Evolutionary conservation across 1,140 invertebrate genomes (phyloP).

Genomic region (Cydia pomonella): DNA sequence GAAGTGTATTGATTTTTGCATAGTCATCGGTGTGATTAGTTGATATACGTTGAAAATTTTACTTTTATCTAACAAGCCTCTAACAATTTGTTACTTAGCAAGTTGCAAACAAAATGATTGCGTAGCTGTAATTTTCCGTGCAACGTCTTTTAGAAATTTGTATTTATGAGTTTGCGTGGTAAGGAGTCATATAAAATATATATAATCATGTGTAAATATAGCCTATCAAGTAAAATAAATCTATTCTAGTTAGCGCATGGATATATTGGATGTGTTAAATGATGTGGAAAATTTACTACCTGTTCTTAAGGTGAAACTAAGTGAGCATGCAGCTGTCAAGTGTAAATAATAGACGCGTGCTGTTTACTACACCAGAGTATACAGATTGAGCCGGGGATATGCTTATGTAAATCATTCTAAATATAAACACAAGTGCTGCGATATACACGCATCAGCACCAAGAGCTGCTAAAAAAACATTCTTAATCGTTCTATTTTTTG

Average conservation of each 20-base stretch:
- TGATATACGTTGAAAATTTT: too few relatives aligned
- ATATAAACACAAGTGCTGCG: too few relatives aligned
- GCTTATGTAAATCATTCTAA: not conserved
- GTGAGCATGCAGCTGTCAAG: slow-evolving; percentile 37
- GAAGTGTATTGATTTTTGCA: not conserved
- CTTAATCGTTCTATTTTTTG: not conserved
- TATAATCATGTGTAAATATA: not conserved
- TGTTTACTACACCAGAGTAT: slow-evolving; percentile 36
- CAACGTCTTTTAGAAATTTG: too few relatives aligned
- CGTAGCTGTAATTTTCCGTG: too few relatives aligned
- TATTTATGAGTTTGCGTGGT: too few relatives aligned
- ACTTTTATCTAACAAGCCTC: too few relatives aligned
- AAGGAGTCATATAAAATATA: too few relatives aligned
- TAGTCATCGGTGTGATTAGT: not conserved
- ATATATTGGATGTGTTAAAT: slow-evolving; percentile 36
- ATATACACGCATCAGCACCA: too few relatives aligned
- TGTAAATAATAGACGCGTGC: slow-evolving; percentile 41
- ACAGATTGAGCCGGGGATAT: slow-evolving; percentile 20
- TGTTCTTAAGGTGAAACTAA: slow-evolving; percentile 49
- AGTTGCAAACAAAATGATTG: too few relatives aligned
- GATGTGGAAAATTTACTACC: slow-evolving; percentile 48
- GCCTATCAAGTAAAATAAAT: not conserved
- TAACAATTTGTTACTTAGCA: too few relatives aligned
- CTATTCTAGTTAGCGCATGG: slow-evolving; percentile 20
- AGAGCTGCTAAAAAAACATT: too few relatives aligned